These are phyloP conservation scores for Agrenia bidenticulata DNA, from an alignment of 2,888 invertebrate genomes.

Conservation along the genomic window DNA sequence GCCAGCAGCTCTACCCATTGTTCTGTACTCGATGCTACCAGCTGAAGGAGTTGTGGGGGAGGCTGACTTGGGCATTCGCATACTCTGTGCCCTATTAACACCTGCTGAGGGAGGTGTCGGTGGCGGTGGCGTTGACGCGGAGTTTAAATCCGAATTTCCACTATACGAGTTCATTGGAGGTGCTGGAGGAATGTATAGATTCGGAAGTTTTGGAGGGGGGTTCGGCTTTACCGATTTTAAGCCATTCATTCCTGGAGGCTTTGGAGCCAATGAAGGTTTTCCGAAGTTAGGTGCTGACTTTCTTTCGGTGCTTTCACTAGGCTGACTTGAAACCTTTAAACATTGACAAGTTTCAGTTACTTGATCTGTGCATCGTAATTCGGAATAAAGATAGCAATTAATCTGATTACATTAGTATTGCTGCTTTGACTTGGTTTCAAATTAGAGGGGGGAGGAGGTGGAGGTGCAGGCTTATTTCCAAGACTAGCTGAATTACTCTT, in stretches of 20 bases:
- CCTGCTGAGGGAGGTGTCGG: conserved; percentile 55
- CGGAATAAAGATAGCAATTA: no score
- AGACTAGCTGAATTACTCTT: conserved; percentile 12
- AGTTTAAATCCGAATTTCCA: conserved; percentile 8
- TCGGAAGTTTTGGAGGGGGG: conserved; percentile 49
- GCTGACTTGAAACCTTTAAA: neutral
- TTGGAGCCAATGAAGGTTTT: conserved; percentile 81
- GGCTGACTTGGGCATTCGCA: conserved; percentile 75
- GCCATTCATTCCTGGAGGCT: conserved; percentile 66
- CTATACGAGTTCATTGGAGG: conserved; percentile 23
- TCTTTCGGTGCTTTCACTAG: neutral
- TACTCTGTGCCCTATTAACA: conserved; percentile 77
- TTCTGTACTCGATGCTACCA: conserved; percentile 47
- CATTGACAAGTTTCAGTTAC: neutral
- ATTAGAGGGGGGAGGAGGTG: conserved; percentile 69
- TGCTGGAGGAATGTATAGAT: conserved; percentile 49
- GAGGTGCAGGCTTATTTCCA: conserved; percentile 64
- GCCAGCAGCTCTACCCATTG: conserved; percentile 49
- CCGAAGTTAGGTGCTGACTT: conserved; percentile 60
- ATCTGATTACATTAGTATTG: conserved; percentile 17
- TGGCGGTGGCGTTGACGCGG: conserved; percentile 32
- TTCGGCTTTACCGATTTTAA: conserved; percentile 45
- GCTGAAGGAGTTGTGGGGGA: conserved; percentile 42
- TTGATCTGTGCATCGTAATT: neutral
- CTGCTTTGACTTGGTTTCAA: conserved; percentile 63